A percentile compares a stretch with the other conserved stretches of the same genome.
phyloP scores from a whole-genome alignment of 2,797 vertebrate species.

The Pitangus sulphuratus region DNA sequence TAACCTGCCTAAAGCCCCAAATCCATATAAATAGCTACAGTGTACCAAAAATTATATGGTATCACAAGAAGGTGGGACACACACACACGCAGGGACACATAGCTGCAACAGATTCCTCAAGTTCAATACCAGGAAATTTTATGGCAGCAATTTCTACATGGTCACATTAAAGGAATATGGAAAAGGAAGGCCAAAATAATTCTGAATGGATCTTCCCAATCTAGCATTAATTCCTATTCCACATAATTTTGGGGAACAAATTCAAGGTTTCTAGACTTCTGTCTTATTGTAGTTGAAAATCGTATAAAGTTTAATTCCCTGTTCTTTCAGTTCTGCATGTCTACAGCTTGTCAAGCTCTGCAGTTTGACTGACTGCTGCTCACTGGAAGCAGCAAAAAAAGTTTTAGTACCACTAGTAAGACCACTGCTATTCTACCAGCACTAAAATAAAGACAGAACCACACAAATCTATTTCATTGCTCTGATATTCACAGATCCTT shows the following conservation, averaged over 20 bases:
- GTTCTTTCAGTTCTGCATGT: not conserved
- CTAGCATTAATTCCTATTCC: not conserved
- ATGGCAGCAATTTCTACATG: not conserved
- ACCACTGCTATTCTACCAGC: not conserved
- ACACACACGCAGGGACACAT: too few relatives aligned
- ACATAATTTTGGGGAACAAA: not conserved
- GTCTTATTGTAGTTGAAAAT: not conserved
- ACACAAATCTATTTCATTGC: not conserved
- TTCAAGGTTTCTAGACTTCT: not conserved
- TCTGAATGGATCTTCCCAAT: not conserved
- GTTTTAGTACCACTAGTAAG: not conserved
- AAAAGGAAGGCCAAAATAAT: not conserved
- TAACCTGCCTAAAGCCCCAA: not conserved
- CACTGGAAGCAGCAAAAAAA: not conserved
- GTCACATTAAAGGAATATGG: not conserved
- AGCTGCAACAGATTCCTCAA: not conserved
- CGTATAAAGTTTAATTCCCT: not conserved
- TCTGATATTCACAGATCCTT: not conserved
- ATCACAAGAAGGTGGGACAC: not conserved
- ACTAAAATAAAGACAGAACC: not conserved
- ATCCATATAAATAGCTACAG: not conserved
- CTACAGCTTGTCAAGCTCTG: not conserved
- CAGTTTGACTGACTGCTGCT: not conserved
- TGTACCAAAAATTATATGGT: not conserved
- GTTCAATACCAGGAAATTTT: not conserved